These are phyloP conservation scores for Ceryle rudis DNA, from an alignment of 2,797 vertebrate genomes.

Conservation along the genomic window DNA sequence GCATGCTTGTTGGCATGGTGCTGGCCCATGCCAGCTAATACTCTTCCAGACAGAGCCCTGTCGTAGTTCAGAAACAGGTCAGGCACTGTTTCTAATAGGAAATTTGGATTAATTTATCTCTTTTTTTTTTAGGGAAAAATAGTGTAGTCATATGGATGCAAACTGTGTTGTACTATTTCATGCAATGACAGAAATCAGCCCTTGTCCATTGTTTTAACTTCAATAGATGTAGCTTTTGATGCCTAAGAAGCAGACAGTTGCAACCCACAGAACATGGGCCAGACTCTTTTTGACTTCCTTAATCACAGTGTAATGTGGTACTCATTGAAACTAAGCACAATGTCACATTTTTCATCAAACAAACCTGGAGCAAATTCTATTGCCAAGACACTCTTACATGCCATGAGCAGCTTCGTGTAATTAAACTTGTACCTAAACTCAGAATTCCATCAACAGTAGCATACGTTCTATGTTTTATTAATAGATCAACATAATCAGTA, in stretches of 20 bases:
- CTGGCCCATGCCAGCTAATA: background rate
- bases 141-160: background rate
- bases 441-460: background rate
- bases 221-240: background rate
- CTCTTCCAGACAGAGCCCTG: background rate
- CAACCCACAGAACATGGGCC: background rate
- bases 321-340: background rate
- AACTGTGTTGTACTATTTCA: background rate
- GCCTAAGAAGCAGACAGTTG: background rate
- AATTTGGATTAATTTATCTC: background rate
- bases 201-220: constrained; percentile 1
- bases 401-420: background rate
- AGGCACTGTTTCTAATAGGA: background rate
- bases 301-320: background rate
- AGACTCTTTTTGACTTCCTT: background rate
- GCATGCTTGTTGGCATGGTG: background rate
- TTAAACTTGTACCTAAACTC: background rate
- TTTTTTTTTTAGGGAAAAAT: background rate
- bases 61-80: constrained; percentile 14
- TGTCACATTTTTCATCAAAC: background rate
- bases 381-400: background rate
- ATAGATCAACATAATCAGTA: background rate
- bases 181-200: background rate
- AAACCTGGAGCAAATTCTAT: background rate
- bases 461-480: background rate